Evolutionary conservation across 92 coral and sea anemone genomes (phyloP).

Genomic region (Meandrina meandrites): DNA sequence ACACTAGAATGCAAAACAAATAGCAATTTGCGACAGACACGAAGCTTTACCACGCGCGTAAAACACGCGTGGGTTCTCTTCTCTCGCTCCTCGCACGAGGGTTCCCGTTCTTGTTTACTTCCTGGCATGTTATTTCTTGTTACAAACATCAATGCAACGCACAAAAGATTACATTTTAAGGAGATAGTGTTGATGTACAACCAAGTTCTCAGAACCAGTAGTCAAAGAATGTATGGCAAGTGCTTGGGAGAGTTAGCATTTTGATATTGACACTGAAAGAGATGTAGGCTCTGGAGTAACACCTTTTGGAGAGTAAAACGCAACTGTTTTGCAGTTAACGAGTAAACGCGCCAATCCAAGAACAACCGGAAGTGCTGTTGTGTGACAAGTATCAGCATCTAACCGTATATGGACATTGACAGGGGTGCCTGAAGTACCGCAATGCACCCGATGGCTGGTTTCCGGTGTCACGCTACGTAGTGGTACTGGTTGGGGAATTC

Average conservation of each 20-base stretch:
- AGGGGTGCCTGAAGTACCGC: not conserved
- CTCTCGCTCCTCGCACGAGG: not conserved
- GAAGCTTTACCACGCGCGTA: not conserved
- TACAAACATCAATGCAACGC: not conserved
- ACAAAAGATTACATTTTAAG: too few relatives aligned
- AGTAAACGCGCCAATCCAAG: not conserved
- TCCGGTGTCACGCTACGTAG: slow-evolving; percentile 81
- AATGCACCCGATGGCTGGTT: not conserved
- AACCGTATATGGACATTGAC: not conserved
- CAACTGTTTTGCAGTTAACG: not conserved
- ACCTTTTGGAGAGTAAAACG: not conserved
- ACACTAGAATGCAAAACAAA: not conserved
- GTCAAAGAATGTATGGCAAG: not conserved
- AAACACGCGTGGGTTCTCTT: not conserved
- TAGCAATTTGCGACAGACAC: not conserved
- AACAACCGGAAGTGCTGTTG: slow-evolving; percentile 3
- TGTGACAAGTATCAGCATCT: slow-evolving; percentile 9
- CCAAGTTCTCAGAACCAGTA: not conserved
- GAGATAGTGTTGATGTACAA: not conserved
- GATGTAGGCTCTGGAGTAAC: too few relatives aligned
- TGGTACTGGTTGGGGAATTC: slow-evolving; percentile 96
- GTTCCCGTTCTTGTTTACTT: not conserved
- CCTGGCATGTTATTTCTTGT: not conserved
- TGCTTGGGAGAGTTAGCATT: not conserved
- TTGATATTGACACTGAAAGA: not conserved